These are phyloP conservation scores for Vireo griseus DNA, from an alignment of 2,797 vertebrate species.

Conservation along the genomic window DNA sequence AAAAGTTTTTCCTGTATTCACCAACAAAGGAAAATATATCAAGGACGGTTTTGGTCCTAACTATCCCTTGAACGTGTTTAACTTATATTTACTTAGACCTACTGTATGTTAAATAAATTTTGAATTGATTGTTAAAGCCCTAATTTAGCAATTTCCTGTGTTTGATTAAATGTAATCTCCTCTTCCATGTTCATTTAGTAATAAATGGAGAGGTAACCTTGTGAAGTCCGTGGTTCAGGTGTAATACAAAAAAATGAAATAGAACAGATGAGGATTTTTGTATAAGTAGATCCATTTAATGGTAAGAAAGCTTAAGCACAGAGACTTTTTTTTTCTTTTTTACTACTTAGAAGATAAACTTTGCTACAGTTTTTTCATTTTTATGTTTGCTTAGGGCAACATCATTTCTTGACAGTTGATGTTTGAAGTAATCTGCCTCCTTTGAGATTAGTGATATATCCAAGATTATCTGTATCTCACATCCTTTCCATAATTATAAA, in stretches of 20 bases:
- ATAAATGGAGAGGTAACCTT: background rate
- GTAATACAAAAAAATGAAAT: background rate
- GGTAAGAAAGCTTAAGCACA: background rate
- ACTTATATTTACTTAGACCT: background rate
- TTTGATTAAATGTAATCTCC: background rate
- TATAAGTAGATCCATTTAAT: background rate
- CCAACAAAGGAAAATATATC: background rate
- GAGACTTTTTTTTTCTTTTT: background rate
- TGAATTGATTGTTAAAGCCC: background rate
- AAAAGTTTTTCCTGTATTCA: background rate
- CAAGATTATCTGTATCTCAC: background rate
- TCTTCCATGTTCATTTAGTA: background rate
- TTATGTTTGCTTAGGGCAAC: background rate
- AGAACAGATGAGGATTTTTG: background rate
- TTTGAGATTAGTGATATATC: slow-evolving; percentile 9
- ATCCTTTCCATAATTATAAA: background rate
- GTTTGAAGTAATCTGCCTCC: slow-evolving; percentile 13
- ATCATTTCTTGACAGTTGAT: background rate
- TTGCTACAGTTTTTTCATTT: background rate
- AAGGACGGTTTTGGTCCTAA: background rate
- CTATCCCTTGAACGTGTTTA: background rate
- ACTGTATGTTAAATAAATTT: background rate
- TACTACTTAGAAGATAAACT: background rate
- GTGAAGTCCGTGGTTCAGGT: background rate
- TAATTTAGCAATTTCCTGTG: background rate